Base-by-base conservation (phyloP, 1,140 invertebrate genomes). In the Drosophila serrata region DNA sequence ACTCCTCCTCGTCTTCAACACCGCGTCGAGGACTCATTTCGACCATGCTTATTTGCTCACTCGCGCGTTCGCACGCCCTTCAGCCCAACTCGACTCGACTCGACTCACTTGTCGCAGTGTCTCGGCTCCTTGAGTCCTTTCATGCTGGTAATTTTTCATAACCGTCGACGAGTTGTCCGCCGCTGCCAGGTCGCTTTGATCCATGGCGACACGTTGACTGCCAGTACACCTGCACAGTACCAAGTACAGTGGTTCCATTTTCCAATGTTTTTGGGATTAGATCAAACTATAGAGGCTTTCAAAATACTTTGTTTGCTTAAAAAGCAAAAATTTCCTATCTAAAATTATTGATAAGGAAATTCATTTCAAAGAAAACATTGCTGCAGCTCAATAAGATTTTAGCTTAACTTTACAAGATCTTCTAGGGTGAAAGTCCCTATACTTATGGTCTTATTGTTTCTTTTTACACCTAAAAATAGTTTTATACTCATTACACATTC, bases 61-160 rank as follows among this genome's bases (percentile, higher is more conserved):
- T 73, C 69, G 67, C 69, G 65, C 43, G 53, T 72, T 73, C 56
- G 29, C 68, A 60, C 70, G 51, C 58, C 57, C 70, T 75, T 57
- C 35, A 64, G 70, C 17, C 48, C 62, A 19, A 68, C 63, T 60
- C 58, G 27, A 53, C 59, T 53, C 46, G 19, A 40, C 49, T 51
- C 35, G 51, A 55, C 51, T 68, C 73, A 77, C 62, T 77, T 76
- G 73, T 57, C 75, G 46, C 61, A 51, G 62, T 57, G 74, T 77
- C 75, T 57, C 43, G 57, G 48, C 53, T 48, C 64, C 49, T 79
- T 69, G 64, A 53, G 63, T 80, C 63, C 65, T 65, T 82, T 79
- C 80, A 62, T 69, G 58, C 80, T 74, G 68, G 85, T 67, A 80
- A 88, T 87, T 88, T 88, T 87, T 90, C 85, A 88, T 90, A 84